A percentile compares a stretch with the other conserved stretches of the same genome.
phyloP scores from a whole-genome alignment of 2,888 invertebrate genomes.

The Nudaria mundana region DNA sequence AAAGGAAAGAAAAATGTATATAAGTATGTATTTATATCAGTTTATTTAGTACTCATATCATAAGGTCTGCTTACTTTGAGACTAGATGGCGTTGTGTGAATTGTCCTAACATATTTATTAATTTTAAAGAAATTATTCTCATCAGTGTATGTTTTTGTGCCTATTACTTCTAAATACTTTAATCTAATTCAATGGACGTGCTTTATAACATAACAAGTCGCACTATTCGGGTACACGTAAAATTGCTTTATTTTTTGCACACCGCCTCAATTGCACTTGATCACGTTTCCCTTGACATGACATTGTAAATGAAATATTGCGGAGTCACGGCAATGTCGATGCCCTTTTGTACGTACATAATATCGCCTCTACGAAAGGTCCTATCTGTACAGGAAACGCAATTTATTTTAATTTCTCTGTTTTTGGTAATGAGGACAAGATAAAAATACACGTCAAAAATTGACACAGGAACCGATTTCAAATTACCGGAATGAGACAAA shows the following conservation, averaged over 20 bases:
- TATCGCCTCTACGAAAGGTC: constrained; percentile 49
- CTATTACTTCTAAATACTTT: too few species aligned
- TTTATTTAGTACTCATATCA: too few species aligned
- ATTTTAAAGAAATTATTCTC: too few species aligned
- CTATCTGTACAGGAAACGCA: constrained; percentile 20
- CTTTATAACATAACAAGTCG: constrained; percentile 15
- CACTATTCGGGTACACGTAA: constrained; percentile 26
- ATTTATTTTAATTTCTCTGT: constrained; percentile 11
- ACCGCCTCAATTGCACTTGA: constrained; percentile 44
- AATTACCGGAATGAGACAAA: too few species aligned
- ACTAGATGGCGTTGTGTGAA: too few species aligned
- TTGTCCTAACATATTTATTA: too few species aligned
- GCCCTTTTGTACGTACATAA: constrained; percentile 55
- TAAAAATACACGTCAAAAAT: too few species aligned
- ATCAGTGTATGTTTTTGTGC: too few species aligned
- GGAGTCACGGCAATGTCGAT: constrained; percentile 46
- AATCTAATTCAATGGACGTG: constrained; percentile 15
- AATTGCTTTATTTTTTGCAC: constrained; percentile 33
- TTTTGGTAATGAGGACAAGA: not conserved
- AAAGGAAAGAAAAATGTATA: too few species aligned
- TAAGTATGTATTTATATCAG: too few species aligned
- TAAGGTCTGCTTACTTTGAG: too few species aligned
- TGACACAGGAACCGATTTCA: too few species aligned
- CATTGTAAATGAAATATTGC: constrained; percentile 36
- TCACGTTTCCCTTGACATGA: constrained; percentile 62